phyloP scores from a whole-genome alignment of 2,113 vertebrate genomes.

The Oenanthe melanoleuca region DNA sequence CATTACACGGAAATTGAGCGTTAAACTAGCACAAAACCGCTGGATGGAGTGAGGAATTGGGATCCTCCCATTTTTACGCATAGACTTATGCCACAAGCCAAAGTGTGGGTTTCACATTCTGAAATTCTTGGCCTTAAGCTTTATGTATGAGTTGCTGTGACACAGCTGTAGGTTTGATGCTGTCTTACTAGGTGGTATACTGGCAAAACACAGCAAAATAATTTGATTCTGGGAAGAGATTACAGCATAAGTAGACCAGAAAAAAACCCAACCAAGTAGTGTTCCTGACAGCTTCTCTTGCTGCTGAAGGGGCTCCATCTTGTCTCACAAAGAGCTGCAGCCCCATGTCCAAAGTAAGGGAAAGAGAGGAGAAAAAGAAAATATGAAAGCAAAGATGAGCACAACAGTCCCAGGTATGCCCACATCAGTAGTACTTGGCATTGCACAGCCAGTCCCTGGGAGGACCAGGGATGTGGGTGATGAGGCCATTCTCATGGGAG shows the following conservation, averaged over 20 bases:
- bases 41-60: background rate
- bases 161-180: background rate
- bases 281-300: background rate
- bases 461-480: background rate
- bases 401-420: fast-evolving
- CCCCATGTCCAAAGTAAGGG: fast-evolving
- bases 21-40: constrained; percentile 6
- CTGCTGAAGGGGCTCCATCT: background rate
- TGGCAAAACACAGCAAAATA: background rate
- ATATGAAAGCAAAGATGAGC: fast-evolving
- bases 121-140: background rate
- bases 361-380: background rate
- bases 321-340: background rate
- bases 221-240: background rate
- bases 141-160: background rate
- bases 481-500: background rate
- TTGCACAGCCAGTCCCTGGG: background rate
- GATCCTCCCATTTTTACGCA: background rate
- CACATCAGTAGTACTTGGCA: fast-evolving
- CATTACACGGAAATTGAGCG: background rate
- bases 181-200: background rate
- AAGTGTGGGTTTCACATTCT: constrained; percentile 2
- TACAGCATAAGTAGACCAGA: background rate
- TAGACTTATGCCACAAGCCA: background rate
- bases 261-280: no score